Conservation (phyloP, 2,888 invertebrate species). For the Caenorhabditis sp. region DNA sequence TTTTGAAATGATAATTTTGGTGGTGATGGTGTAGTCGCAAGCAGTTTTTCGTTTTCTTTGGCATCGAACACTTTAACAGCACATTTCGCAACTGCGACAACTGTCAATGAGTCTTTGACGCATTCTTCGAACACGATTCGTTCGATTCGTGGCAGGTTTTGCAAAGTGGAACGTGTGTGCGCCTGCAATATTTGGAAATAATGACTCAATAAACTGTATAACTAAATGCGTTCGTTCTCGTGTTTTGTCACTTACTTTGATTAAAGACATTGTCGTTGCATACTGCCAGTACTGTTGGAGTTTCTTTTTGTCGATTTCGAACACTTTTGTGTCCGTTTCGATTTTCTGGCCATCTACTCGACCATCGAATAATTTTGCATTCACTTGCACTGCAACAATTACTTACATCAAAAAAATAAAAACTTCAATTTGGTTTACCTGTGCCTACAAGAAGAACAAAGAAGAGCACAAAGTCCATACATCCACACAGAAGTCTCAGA, state of each 20-base stretch:
- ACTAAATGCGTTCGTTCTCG: too few species aligned
- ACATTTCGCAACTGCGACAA: conserved; percentile 73
- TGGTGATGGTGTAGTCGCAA: conserved; percentile 22
- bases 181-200: conserved; percentile 69
- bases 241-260: conserved; percentile 74
- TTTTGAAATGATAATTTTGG: conserved; percentile 21
- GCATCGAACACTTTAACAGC: conserved; percentile 68
- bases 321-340: conserved; percentile 56
- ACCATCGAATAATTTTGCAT: conserved; percentile 43
- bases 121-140: conserved; percentile 76
- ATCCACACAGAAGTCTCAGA: conserved; percentile 45
- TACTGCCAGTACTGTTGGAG: conserved; percentile 73
- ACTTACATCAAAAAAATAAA: too few species aligned
- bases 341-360: conserved; percentile 48
- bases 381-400: conserved; percentile 43
- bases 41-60: conserved; percentile 38
- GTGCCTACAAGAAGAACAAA: conserved; percentile 56
- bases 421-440: conserved; percentile 26
- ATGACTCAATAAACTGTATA: too few species aligned
- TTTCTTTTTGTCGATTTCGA: conserved; percentile 71
- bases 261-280: conserved; percentile 70
- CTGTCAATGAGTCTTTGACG: conserved; percentile 68
- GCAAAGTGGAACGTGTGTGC: conserved; percentile 62
- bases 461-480: conserved; percentile 64
- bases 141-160: conserved; percentile 69